Conservation (phyloP, 2,797 vertebrate genomes). For the Phrynocephalus forsythii region DNA sequence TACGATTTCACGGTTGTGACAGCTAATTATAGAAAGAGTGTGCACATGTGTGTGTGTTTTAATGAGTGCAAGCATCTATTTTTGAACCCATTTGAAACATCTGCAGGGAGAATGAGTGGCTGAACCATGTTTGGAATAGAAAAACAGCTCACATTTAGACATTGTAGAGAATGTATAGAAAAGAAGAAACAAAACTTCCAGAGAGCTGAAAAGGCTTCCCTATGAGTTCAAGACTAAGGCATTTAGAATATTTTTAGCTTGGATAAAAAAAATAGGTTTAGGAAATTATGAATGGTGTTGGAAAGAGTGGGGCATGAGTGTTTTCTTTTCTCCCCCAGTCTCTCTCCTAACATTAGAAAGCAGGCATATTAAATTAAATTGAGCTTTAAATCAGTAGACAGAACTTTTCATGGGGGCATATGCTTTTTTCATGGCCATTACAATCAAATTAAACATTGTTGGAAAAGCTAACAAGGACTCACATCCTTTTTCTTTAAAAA, state of each 20-base stretch:
- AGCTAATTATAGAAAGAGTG: conserved; percentile 1
- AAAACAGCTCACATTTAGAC: background rate
- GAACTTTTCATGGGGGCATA: background rate
- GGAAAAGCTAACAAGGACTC: too few species aligned
- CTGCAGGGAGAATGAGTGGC: background rate
- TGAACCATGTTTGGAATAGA: background rate
- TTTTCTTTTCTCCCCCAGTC: background rate
- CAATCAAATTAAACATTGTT: background rate
- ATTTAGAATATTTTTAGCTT: background rate
- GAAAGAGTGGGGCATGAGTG: background rate
- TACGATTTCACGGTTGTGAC: background rate
- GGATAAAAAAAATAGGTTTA: background rate
- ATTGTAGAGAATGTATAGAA: background rate
- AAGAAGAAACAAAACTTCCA: too few species aligned
- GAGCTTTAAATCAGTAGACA: background rate
- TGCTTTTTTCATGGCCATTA: background rate
- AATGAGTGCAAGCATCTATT: background rate
- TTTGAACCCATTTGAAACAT: conserved; percentile 17
- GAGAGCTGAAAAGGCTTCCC: background rate
- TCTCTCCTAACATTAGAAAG: background rate
- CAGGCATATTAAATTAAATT: background rate
- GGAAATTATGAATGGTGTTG: background rate
- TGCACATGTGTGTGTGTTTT: background rate
- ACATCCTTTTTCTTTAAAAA: too few species aligned
- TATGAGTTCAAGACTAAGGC: background rate